Percentiles rank a stretch among this genome's conserved stretches.
Evolutionary conservation across 2,888 invertebrate genomes (phyloP).

Genomic region (Nomada ferruginata): DNA sequence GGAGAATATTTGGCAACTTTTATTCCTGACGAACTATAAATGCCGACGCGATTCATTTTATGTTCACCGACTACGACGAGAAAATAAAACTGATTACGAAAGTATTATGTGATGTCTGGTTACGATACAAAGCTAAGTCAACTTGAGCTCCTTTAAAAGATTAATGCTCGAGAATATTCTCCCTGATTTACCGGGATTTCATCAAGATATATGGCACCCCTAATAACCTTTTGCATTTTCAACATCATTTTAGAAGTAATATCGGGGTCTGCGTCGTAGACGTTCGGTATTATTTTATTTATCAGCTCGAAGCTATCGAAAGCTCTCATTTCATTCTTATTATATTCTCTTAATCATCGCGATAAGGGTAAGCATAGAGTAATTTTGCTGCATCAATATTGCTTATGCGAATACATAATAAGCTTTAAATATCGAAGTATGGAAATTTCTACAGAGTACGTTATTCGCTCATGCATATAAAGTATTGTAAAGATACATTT

Average conservation of each 20-base stretch:
- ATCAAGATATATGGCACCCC: not conserved
- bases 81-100: constrained; percentile 16
- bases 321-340: not conserved
- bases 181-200: not conserved
- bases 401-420: not conserved
- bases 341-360: not conserved
- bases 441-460: too few species aligned
- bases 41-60: not conserved
- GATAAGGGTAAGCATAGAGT: not conserved
- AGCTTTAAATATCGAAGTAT: too few species aligned
- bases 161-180: constrained; percentile 9
- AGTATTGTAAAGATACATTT: too few species aligned
- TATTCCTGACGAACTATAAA: not conserved
- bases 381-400: not conserved
- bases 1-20: not conserved
- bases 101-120: not conserved
- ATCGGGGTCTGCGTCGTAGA: not conserved
- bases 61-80: not conserved
- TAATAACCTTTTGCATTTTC: not conserved
- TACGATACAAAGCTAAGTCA: not conserved
- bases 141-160: constrained; percentile 8
- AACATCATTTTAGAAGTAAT: not conserved
- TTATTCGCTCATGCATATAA: too few species aligned
- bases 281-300: not conserved
- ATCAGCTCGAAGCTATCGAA: not conserved